Evolutionary conservation across 2,888 invertebrate species (phyloP).

Genomic region (Eilema depressum): DNA sequence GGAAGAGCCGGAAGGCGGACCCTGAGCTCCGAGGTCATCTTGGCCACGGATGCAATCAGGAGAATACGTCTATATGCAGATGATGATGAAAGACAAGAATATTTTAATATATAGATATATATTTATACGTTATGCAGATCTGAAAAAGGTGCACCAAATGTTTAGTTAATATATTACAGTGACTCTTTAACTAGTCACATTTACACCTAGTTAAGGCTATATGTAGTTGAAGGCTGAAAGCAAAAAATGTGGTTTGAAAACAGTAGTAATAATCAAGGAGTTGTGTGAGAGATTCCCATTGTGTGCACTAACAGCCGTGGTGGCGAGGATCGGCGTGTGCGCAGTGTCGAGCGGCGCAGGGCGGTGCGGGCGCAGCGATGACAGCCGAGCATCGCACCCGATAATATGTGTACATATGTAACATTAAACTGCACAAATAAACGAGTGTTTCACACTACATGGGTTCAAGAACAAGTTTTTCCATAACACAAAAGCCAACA

Average conservation of each 20-base stretch:
- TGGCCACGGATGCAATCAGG: no score
- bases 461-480: slow-evolving; percentile 87
- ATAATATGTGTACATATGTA: slow-evolving; percentile 88
- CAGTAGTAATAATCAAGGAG: slow-evolving; percentile 60
- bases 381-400: slow-evolving; percentile 77
- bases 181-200: not conserved
- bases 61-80: no score
- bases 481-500: slow-evolving; percentile 88
- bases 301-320: slow-evolving; percentile 76
- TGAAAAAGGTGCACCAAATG: not conserved
- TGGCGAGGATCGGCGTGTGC: slow-evolving; percentile 46
- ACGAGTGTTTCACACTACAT: slow-evolving; percentile 87
- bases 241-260: slow-evolving; percentile 53
- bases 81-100: no score
- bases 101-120: not conserved
- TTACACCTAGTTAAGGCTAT: not conserved
- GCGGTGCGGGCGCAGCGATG: slow-evolving; percentile 60
- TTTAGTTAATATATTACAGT: not conserved
- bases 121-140: not conserved
- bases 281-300: slow-evolving; percentile 66
- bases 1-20: no score
- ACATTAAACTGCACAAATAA: slow-evolving; percentile 87
- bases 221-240: not conserved
- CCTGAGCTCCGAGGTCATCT: no score
- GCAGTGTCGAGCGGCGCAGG: slow-evolving; percentile 47